Evolutionary conservation across 2,888 invertebrate genomes (phyloP).

Genomic region (Antitype chi): DNA sequence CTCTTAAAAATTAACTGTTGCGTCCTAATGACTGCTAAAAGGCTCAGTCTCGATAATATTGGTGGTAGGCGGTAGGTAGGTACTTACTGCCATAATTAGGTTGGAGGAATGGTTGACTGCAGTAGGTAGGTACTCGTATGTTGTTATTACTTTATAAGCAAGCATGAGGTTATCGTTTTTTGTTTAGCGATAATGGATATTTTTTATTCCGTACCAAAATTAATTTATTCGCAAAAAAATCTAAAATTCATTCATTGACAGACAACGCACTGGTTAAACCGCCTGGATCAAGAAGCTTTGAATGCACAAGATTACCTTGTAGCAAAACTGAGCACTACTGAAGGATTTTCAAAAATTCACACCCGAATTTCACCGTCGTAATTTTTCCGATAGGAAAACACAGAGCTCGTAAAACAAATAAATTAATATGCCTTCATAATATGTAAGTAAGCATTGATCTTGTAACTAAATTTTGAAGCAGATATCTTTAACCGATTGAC

Average conservation of each 20-base stretch:
- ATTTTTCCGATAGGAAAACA: not conserved
- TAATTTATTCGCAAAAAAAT: not conserved
- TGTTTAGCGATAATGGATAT: too few relatives aligned
- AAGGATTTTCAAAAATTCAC: not conserved
- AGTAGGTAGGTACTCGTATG: not conserved
- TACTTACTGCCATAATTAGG: not conserved
- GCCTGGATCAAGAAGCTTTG: not conserved
- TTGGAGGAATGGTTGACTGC: not conserved
- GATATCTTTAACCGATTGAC: too few relatives aligned
- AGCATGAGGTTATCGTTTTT: not conserved
- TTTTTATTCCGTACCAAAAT: not conserved
- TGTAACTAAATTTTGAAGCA: too few relatives aligned
- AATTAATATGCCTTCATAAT: not conserved
- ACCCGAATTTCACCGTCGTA: not conserved
- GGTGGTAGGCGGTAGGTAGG: not conserved
- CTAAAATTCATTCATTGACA: not conserved
- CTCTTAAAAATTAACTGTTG: conserved; percentile 22
- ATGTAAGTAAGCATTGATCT: not conserved
- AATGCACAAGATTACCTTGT: not conserved
- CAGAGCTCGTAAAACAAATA: not conserved
- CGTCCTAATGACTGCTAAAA: conserved; percentile 25
- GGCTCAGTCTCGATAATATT: conserved; percentile 1
- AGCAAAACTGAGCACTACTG: not conserved
- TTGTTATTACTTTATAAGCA: not conserved
- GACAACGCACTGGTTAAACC: not conserved